Conservation (phyloP, 1,140 invertebrate species). For the Calycopis cecrops region DNA sequence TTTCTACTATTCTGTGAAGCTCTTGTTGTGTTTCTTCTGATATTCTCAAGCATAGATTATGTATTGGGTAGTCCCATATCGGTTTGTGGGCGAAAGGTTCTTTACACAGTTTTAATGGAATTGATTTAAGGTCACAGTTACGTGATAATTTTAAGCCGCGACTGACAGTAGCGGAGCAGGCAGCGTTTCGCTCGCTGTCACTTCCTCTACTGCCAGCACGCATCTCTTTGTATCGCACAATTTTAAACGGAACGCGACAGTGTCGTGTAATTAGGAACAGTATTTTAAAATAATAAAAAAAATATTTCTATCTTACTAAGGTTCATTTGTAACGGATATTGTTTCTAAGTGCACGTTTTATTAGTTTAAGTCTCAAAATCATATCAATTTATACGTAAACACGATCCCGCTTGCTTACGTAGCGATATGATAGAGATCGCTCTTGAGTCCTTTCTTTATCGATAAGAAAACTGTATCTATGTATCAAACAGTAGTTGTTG, state of each 20-base stretch:
- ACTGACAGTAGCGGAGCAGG: constrained; percentile 11
- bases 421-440: constrained; percentile 31
- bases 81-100: constrained; percentile 14
- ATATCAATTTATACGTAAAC: constrained; percentile 72
- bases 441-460: constrained; percentile 39
- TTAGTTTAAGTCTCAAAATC: constrained; percentile 57
- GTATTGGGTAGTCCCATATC: constrained; percentile 11
- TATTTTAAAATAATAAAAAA: constrained; percentile 9
- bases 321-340: constrained; percentile 13
- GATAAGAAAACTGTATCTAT: constrained; percentile 54
- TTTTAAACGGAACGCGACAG: constrained; percentile 11
- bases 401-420: constrained; percentile 57
- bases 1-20: too few relatives aligned
- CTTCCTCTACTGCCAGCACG: background rate
- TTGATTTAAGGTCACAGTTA: constrained; percentile 42
- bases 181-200: background rate
- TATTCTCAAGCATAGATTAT: too few relatives aligned
- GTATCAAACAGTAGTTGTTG: constrained; percentile 52
- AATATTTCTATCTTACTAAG: constrained; percentile 11
- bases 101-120: constrained; percentile 45
- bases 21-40: too few relatives aligned
- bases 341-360: constrained; percentile 25
- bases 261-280: constrained; percentile 18
- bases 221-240: constrained; percentile 11
- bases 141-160: constrained; percentile 13